A percentile compares a stretch with the other conserved stretches of the same genome.
These are phyloP conservation scores for Andricus curvator DNA, from an alignment of 2,888 invertebrate species.

Conservation along the genomic window DNA sequence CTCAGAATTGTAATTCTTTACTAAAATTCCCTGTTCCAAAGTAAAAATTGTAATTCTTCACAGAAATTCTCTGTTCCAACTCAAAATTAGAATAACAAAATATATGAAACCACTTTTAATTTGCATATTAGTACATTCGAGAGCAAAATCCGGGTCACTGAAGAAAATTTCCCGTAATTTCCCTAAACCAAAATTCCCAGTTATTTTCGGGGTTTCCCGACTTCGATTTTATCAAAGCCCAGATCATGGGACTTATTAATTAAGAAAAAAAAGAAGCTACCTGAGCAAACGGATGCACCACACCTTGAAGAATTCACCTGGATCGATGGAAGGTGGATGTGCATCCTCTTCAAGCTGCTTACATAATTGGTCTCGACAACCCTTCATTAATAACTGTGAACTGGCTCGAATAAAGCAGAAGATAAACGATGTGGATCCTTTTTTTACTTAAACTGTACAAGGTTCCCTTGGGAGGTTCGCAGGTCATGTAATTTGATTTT, in stretches of 20 bases:
- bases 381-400: slow-evolving; percentile 56
- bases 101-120: no score
- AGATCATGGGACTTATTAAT: background rate
- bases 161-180: no score
- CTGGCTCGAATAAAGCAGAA: slow-evolving; percentile 18
- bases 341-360: slow-evolving; percentile 60
- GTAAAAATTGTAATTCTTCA: no score
- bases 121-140: no score
- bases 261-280: slow-evolving; percentile 16
- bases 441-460: background rate
- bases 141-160: no score
- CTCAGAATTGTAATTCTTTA: no score
- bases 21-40: no score
- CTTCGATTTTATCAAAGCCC: background rate
- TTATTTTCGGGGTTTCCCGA: no score
- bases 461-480: background rate
- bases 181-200: no score
- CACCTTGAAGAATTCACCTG: slow-evolving; percentile 61
- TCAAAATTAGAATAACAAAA: no score
- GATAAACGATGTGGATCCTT: slow-evolving; percentile 23
- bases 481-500: slow-evolving; percentile 29
- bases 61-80: no score
- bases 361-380: slow-evolving; percentile 61
- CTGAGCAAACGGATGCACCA: slow-evolving; percentile 64
- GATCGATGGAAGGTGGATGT: slow-evolving; percentile 54